A percentile compares a stretch with the other conserved stretches of the same genome.
phyloP scores from a whole-genome alignment of 2,888 invertebrate species.

The Orchestes rusci region DNA sequence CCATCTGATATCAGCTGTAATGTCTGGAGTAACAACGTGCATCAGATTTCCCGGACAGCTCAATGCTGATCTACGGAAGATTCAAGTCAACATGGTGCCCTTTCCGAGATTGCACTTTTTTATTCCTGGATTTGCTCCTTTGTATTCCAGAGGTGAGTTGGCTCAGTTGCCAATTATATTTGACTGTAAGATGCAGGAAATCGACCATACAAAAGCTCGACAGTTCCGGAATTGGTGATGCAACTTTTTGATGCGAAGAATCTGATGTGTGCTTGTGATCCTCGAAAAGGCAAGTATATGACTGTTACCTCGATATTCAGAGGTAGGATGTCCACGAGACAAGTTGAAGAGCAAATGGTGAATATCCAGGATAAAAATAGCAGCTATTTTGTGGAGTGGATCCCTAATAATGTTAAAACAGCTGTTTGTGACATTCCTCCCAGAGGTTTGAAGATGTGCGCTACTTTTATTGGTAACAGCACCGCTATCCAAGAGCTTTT shows the following conservation, averaged over 20 bases:
- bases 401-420: constrained; percentile 66
- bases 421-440: constrained; percentile 67
- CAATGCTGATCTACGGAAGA: constrained; percentile 59
- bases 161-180: background rate
- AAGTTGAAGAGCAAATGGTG: constrained; percentile 55
- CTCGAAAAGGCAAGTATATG: constrained; percentile 68
- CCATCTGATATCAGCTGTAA: constrained; percentile 51
- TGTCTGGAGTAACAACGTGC: constrained; percentile 56
- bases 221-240: constrained; percentile 70
- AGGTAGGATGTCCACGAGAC: constrained; percentile 61
- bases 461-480: constrained; percentile 56
- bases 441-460: constrained; percentile 58
- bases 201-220: constrained; percentile 65
- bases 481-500: constrained; percentile 74
- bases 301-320: constrained; percentile 78
- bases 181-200: constrained; percentile 39
- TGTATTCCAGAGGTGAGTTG: constrained; percentile 44
- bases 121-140: constrained; percentile 59
- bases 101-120: constrained; percentile 61
- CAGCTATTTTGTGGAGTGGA: constrained; percentile 61
- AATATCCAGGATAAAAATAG: constrained; percentile 62
- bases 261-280: constrained; percentile 87
- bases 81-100: constrained; percentile 57
- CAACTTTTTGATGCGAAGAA: constrained; percentile 80
- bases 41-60: constrained; percentile 63